Base-by-base conservation (phyloP, 2,888 invertebrate species). In the Harmothoe impar region DNA sequence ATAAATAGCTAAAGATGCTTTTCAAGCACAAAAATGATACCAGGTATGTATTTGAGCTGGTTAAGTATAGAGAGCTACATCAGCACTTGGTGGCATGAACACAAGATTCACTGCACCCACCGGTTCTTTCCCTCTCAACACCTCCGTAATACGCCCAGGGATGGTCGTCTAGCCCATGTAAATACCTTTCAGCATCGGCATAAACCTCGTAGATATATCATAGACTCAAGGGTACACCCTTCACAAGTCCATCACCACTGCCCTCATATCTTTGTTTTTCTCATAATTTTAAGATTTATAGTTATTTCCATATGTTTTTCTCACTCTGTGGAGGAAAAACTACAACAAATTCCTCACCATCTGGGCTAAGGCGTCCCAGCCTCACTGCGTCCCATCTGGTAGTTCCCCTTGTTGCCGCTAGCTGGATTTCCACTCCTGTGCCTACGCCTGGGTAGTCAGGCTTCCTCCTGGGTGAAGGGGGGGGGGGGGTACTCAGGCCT, bases 371-470 rank as follows among this genome's bases (percentile, higher is more conserved):
- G 3, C 25, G 31, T 15, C 25, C 72, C 72, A 25, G 15, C 29
- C 29, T 15, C n/a, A 25, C 72, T 72, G 72, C 72, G 25, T 29
- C 72, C 72, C 72, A 72, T 72, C 72, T 72, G 72, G 72, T 29
- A 29, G 72, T 72, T 72, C 29, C 25, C 72, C 72, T 29, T 25
- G 72, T 15, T 5, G 15, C 72, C 72, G 17, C 72, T 29, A 72
- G 72, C 15, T 23, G 72, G 43, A 43, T 62, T n/a, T 62, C 29
- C 72, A n/a, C 72, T 62, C 29, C 29, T 29, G 72, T 15, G 72
- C 72, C 20, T 72, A 25, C 72, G 72, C 72, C 25, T 29, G 25
- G 72, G 72, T 29, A 72, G 25, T 29, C 43, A 43, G 43, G 3
- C 43, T 43, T 43, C 43, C 43, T 43, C n/a, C n/a, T n/a, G n/a